Conservation (phyloP, 2,888 invertebrate genomes). For the Pyralis farinalis region DNA sequence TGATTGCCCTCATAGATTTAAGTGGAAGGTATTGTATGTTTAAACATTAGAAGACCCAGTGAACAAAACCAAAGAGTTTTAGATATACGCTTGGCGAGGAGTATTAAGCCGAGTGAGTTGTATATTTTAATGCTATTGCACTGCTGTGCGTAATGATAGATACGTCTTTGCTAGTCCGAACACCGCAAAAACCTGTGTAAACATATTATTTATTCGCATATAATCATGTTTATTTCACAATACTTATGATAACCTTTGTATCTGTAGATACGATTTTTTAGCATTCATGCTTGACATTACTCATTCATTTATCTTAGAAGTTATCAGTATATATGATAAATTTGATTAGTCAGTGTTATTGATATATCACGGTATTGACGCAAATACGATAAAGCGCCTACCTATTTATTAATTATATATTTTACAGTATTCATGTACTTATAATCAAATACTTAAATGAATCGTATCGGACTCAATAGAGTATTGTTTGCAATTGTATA, state of each 20-base stretch:
- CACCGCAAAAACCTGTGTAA: slow-evolving; percentile 59
- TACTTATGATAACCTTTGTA: slow-evolving; percentile 29
- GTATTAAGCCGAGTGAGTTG: slow-evolving; percentile 39
- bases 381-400: slow-evolving; percentile 34
- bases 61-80: slow-evolving; percentile 72
- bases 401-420: slow-evolving; percentile 15
- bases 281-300: slow-evolving; percentile 43
- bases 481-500: slow-evolving; percentile 15
- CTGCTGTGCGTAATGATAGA: slow-evolving; percentile 36
- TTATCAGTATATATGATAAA: slow-evolving; percentile 31
- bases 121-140: slow-evolving; percentile 39
- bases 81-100: slow-evolving; percentile 36
- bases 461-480: slow-evolving; percentile 14
- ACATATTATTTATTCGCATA: slow-evolving; percentile 54
- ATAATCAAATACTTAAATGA: slow-evolving; percentile 16
- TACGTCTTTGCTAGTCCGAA: slow-evolving; percentile 64
- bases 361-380: slow-evolving; percentile 32
- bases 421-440: slow-evolving; percentile 12
- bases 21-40: slow-evolving; percentile 37
- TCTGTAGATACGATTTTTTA: slow-evolving; percentile 35
- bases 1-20: slow-evolving; percentile 32
- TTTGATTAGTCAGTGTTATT: slow-evolving; percentile 41
- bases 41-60: slow-evolving; percentile 60
- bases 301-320: slow-evolving; percentile 41
- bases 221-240: slow-evolving; percentile 40